phyloP scores from a whole-genome alignment of 2,888 invertebrate genomes.

The Rotaria socialis region DNA sequence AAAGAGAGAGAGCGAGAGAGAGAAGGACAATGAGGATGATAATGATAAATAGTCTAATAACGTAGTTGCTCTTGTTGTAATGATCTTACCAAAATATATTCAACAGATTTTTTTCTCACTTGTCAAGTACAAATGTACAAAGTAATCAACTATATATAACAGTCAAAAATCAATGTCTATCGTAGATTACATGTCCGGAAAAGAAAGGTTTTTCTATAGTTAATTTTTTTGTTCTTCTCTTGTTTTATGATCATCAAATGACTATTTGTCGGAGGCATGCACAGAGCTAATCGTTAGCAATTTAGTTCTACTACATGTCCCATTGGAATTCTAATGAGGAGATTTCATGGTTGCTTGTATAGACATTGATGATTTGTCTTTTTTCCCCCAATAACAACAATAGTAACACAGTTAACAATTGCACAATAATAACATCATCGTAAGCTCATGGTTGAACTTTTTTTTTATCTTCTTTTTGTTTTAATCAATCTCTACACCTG shows the following conservation, averaged over 20 bases:
- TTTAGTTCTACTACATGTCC: not conserved
- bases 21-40: not conserved
- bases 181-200: no score
- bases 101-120: not conserved
- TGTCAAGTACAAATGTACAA: not conserved
- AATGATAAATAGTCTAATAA: conserved; percentile 4
- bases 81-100: not conserved
- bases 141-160: not conserved
- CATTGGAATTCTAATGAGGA: not conserved
- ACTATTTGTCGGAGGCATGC: not conserved
- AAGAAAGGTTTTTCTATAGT: no score
- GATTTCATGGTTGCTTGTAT: not conserved
- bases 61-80: not conserved
- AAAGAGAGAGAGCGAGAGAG: not conserved
- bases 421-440: not conserved
- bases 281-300: not conserved
- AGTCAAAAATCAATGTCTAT: no score
- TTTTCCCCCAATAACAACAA: not conserved
- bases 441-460: not conserved
- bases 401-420: not conserved
- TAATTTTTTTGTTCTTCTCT: not conserved
- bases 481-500: not conserved
- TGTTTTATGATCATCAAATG: not conserved
- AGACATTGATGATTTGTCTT: not conserved
- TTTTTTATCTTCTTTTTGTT: not conserved